These are phyloP conservation scores for Mohoua ochrocephala DNA, from an alignment of 2,113 vertebrate species.

Conservation along the genomic window DNA sequence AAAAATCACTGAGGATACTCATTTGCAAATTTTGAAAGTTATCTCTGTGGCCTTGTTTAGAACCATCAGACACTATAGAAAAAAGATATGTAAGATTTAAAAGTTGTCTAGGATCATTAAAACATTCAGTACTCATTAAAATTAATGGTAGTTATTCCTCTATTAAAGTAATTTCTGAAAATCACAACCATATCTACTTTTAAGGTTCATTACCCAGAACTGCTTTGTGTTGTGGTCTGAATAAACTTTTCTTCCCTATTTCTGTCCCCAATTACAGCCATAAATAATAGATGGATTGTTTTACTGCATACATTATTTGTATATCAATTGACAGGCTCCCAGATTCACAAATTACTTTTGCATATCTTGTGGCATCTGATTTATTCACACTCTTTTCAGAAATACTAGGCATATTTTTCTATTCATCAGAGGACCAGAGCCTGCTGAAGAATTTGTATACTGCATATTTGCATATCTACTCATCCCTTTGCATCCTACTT, in stretches of 20 bases:
- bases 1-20: neutral
- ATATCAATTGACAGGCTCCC: neutral
- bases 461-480: neutral
- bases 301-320: neutral
- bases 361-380: neutral
- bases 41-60: neutral
- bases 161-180: neutral
- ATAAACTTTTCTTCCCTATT: neutral
- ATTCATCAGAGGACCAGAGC: neutral
- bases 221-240: neutral
- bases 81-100: neutral
- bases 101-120: neutral
- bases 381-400: slow-evolving; percentile 26
- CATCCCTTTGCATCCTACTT: neutral
- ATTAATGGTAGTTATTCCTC: neutral
- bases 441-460: neutral
- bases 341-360: slow-evolving; percentile 10
- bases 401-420: neutral
- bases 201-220: neutral
- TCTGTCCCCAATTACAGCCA: neutral
- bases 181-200: neutral
- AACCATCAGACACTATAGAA: neutral
- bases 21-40: neutral
- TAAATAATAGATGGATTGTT: neutral
- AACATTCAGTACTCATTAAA: neutral